Base-by-base conservation (phyloP, 1,140 invertebrate genomes). In the Saccostrea echinata region DNA sequence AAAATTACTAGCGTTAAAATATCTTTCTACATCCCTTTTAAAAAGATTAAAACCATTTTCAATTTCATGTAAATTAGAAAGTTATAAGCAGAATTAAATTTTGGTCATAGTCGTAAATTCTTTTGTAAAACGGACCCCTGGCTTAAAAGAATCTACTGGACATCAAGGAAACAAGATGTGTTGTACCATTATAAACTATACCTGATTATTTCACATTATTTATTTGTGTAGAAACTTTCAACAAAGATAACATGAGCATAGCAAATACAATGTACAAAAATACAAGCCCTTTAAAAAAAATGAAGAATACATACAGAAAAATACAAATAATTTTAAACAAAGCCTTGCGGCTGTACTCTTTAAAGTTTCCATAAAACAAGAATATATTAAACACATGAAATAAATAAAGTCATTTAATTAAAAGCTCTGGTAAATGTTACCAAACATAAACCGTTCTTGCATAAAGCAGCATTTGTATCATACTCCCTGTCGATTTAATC, bases 201-300 rank as follows among this genome's bases (percentile, higher is more conserved):
- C 43, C 6, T 43, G 43, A 84, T 61, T 64, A n/a, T 57, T 84
- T 27, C 55, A 0, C 8, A n/a, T 43, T 82, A 30, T 86, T 53
- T 86, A 82, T 82, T 43, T 71, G 1, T 83, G 68, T 81, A 21
- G 55, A n/a, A 61, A 61, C 18, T 61, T 61, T 18, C 55, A 61
- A 61, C 55, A 61, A 61, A 61, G 18, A 21, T n/a, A 61, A 61
- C 55, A 21, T 61, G 55, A n/a, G n/a, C 55, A 57, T 13, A 13
- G 55, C 55, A 61, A 61, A 61, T 18, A 61, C 55, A 21, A 18
- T 21, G 55, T 61, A 61, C 55, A 61, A 61, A 61, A 61, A 61
- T 61, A 61, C 55, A 61, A 43, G 55, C 16, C n/a, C 6, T 61
- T 21, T 43, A 8, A 43, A 43, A n/a, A 43, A 43, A 61, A 61